Evolutionary conservation across 2,797 vertebrate species (phyloP).

Genomic region (Rhabdophis nuchalis): DNA sequence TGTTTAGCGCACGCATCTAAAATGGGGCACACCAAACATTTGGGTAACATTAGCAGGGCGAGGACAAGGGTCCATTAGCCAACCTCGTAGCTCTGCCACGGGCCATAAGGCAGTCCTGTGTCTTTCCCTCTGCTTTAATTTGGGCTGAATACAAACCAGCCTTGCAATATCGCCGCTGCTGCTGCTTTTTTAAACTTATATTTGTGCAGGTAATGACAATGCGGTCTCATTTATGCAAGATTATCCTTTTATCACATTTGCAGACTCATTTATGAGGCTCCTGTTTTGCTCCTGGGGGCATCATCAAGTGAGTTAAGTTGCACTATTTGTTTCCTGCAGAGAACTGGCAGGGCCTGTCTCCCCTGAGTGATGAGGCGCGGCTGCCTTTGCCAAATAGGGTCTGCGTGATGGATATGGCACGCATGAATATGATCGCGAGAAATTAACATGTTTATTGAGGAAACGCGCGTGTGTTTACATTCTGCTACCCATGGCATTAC

Average conservation of each 20-base stretch:
- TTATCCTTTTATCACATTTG: conserved; percentile 82
- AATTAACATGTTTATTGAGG: conserved; percentile 88
- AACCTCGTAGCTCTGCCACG: not conserved
- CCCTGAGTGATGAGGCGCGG: conserved; percentile 79
- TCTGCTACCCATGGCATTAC: conserved; percentile 81
- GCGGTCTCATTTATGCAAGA: conserved; percentile 78
- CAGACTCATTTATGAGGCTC: conserved; percentile 76
- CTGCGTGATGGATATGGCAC: conserved; percentile 79
- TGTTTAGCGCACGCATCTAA: too few relatives aligned
- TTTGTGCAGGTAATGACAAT: conserved; percentile 75
- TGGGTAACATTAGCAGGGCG: not conserved
- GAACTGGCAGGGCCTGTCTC: conserved; percentile 76
- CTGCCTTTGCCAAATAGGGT: conserved; percentile 81
- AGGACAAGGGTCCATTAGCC: not conserved
- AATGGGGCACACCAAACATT: not conserved
- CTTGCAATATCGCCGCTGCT: conserved; percentile 20
- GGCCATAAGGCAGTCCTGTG: not conserved
- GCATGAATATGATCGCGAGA: conserved; percentile 82
- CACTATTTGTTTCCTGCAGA: conserved; percentile 79
- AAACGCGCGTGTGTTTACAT: conserved; percentile 84
- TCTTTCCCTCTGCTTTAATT: conserved; percentile 38
- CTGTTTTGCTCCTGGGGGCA: conserved; percentile 75
- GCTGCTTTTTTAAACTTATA: conserved; percentile 28
- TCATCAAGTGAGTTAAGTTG: conserved; percentile 82
- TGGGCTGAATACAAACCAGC: conserved; percentile 40